Evolutionary conservation across 64 coral and sea anemone species (phyloP).

Genomic region (Pocillopora verrucosa): DNA sequence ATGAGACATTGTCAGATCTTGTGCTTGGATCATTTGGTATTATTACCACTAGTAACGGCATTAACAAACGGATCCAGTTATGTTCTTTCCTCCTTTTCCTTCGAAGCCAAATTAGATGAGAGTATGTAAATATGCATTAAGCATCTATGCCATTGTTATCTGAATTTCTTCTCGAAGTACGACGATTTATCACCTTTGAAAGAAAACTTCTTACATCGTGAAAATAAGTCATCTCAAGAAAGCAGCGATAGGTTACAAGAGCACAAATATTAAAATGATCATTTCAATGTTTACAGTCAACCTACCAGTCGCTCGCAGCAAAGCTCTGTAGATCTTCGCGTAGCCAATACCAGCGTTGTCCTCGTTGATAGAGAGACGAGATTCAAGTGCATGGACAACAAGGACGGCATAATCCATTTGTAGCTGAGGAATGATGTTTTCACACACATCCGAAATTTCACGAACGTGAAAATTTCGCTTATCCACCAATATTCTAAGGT

Average conservation of each 20-base stretch:
- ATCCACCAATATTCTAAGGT: not conserved
- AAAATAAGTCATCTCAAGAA: no score
- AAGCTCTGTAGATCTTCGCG: conserved; percentile 65
- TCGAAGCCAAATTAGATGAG: no score
- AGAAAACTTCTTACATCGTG: not conserved
- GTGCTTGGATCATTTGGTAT: no score
- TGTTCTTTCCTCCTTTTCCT: no score
- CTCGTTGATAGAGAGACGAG: conserved; percentile 65
- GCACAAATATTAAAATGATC: not conserved
- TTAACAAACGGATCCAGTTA: no score
- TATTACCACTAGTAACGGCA: no score
- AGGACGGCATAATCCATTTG: conserved; percentile 67
- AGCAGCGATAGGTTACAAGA: not conserved
- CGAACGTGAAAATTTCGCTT: conserved; percentile 51
- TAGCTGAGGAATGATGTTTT: not conserved
- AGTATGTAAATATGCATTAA: no score
- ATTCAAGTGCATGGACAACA: conserved; percentile 85
- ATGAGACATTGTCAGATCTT: no score
- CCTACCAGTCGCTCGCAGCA: conserved; percentile 61
- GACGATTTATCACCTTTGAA: no score
- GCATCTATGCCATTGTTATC: no score
- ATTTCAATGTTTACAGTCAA: not conserved
- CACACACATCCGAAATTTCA: conserved; percentile 30
- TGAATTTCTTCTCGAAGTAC: no score
- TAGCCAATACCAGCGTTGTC: conserved; percentile 72